A percentile compares a stretch with the other conserved stretches of the same genome.
Evolutionary conservation across 2,113 vertebrate genomes (phyloP).

Genomic region (Cygnus atratus): DNA sequence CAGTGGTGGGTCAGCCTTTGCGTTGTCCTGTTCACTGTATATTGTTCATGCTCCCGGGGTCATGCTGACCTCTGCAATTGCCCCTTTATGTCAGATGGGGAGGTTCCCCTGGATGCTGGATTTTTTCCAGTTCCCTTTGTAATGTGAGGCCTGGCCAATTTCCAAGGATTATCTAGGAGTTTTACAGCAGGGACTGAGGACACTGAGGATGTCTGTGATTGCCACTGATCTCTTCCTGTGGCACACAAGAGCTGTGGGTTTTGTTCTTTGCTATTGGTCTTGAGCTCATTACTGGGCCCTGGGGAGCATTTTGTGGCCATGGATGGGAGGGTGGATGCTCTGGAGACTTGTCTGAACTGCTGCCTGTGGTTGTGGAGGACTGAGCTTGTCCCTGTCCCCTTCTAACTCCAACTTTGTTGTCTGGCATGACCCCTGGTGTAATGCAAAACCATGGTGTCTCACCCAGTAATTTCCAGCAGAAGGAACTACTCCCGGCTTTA

Average conservation of each 20-base stretch:
- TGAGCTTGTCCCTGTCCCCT: background rate
- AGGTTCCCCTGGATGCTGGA: background rate
- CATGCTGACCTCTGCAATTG: background rate
- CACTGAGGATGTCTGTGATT: background rate
- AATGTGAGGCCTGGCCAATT: background rate
- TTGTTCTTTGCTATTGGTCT: conserved; percentile 26
- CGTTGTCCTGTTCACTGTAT: background rate
- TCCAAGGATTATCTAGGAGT: background rate
- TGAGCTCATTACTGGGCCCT: background rate
- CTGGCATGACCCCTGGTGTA: background rate
- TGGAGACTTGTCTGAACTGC: background rate
- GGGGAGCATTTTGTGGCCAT: background rate
- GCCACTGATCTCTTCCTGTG: background rate
- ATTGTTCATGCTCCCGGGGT: background rate
- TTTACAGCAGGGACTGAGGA: background rate
- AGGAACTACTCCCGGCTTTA: background rate
- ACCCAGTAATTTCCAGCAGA: background rate
- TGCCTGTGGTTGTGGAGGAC: background rate
- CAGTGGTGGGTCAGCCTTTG: background rate
- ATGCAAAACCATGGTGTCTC: background rate
- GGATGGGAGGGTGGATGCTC: background rate
- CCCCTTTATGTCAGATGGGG: background rate
- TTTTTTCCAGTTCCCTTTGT: background rate
- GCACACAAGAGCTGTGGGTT: background rate
- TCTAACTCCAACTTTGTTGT: background rate